A percentile compares a stretch with the other conserved stretches of the same genome.
Evolutionary conservation across 2,113 vertebrate species (phyloP).

Genomic region (Clupea harengus): DNA sequence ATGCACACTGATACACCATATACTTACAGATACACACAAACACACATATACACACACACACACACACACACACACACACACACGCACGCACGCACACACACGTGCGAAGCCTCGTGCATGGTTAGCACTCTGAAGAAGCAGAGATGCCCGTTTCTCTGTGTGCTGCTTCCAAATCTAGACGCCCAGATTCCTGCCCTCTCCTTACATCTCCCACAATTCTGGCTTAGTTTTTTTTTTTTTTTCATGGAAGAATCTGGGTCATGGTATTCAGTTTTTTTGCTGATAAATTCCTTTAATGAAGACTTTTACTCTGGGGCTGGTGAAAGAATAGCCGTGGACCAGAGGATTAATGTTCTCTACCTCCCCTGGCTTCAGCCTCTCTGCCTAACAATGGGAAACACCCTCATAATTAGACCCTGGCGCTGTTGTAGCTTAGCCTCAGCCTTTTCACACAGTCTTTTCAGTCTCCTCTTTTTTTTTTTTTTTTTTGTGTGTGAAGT

Average conservation of each 20-base stretch:
- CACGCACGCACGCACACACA: background rate
- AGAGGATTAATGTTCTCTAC: background rate
- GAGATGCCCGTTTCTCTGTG: background rate
- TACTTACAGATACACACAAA: background rate
- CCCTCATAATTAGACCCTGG: background rate
- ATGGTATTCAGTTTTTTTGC: background rate
- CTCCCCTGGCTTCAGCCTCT: background rate
- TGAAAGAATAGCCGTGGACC: background rate
- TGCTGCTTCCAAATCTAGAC: background rate
- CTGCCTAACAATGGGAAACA: background rate
- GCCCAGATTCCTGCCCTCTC: background rate
- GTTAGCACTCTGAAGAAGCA: too few species aligned
- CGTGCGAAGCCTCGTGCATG: background rate
- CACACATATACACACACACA: background rate
- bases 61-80: background rate
- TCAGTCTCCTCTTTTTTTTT: background rate
- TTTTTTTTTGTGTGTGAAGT: background rate
- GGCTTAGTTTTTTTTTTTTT: background rate
- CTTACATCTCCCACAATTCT: background rate
- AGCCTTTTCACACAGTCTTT: background rate
- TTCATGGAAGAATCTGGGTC: background rate
- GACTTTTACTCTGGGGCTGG: background rate
- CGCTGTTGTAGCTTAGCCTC: background rate
- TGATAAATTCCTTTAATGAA: background rate
- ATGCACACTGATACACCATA: background rate